Evolutionary conservation across 2,888 invertebrate species (phyloP), one percentile per base, ranked within the genome.

Genomic region (Latheticus oryzae): DNA sequence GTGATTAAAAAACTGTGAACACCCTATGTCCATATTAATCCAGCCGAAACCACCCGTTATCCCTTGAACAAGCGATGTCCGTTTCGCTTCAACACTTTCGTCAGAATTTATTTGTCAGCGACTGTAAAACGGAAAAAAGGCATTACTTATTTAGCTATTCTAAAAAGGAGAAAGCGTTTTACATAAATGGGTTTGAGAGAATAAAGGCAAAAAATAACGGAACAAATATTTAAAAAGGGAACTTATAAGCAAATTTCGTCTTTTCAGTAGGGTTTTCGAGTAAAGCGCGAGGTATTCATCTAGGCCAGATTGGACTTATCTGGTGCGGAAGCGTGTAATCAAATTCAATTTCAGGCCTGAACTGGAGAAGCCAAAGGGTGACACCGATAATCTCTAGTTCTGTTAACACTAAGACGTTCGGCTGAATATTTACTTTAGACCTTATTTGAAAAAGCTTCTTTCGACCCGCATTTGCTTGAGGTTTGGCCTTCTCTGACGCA

Each of bases 261-360:
- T 59, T 59, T 62, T 61, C 64, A 56, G 51, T 23, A 48, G 43
- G 48, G 55, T 52, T 58, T 58, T 51, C 58, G 43, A 38, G 24
- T 53, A 62, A 60, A 58, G 43, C 58, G 47, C 51, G 62, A 67
- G 63, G 66, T 64, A 66, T 67, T 66, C 70, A 67, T 66, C 68
- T 64, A 62, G 65, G 58, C 65, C 62, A 67, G 65, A 70, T 70
- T 70, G 68, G 67, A 66, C 66, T 68, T 69, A 68, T 69, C 66
- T 65, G 66, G 58, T 58, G 55, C 63, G 64, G 68, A 65, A 69
- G 61, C 67, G 67, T 63, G 64, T 68, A 70, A 70, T 68, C 67
- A 68, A 70, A 70, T 70, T 70, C 67, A 67, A 68, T 70, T 70
- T 64, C 64, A 64, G 45, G 60, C 63, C 58, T 58, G 60, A 63